Base-by-base conservation (phyloP, 2,113 vertebrate genomes). In the Ia io region DNA sequence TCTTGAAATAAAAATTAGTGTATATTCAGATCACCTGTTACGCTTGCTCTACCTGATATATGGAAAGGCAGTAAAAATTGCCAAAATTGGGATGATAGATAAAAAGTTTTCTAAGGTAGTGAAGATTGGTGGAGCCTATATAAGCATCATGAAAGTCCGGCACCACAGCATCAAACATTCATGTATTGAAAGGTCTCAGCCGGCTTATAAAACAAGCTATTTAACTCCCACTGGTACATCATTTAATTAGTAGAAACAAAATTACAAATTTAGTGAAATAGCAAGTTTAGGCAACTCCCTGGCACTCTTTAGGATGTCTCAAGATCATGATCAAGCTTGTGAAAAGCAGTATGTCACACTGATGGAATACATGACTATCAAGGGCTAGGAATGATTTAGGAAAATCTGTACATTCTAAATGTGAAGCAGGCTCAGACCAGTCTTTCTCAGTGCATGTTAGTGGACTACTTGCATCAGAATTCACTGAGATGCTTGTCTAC, bases 221-320 rank as follows among this genome's bases (percentile, higher is more conserved):
- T 94, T 84, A 67, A 59, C 78, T 93, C 40, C 44, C 67, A 61
- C 40, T 65, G 83, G 53, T 25, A 74, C 42, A n/a, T 83, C 69
- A 70, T 65, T 92, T 94, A 96, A 89, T 91, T 93, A 79, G 32
- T 73, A 93, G 80, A 97, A 59, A n/a, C 53, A 95, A 93, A 91
- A 78, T 83, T 91, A 79, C 61, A 96, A 85, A 91, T 85, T 93
- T 84, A 73, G 30, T 61, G 78, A 89, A 86, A 70, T 9, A 70
- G 37, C 92, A 88, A 88, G 53, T 90, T 91, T 61, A 77, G 0
- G 53, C 69, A 56, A 37, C 22, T 73, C 47, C 35, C 30, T 20
- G 3, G 32, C 85, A 25, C 51, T 88, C 23, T 63, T 63, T 13
- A 77, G 37, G 69, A 63, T 65, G 37, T n/a, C 71, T 91, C 61